Conservation (phyloP, 2,797 vertebrate species). For the Acanthurus leucopareius region DNA sequence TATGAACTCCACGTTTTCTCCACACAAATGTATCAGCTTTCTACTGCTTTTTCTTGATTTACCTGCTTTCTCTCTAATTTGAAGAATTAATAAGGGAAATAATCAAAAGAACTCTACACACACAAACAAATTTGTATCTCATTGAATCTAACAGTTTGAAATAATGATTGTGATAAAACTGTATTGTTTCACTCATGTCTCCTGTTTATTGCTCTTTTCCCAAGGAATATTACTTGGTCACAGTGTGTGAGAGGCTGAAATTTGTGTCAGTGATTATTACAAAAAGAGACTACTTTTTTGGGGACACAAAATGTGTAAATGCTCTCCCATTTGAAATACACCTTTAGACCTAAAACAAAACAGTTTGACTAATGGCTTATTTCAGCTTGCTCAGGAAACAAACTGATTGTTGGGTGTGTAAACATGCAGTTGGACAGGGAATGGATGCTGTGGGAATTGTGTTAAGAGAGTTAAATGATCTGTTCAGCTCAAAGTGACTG, state of each 20-base stretch:
- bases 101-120: constrained; percentile 29
- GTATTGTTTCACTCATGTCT: not conserved
- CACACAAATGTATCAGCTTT: constrained; percentile 34
- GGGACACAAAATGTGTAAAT: constrained; percentile 4
- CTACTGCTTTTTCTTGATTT: no score
- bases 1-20: constrained; percentile 60
- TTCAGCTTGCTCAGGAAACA: not conserved
- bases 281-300: not conserved
- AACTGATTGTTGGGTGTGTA: not conserved
- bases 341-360: constrained; percentile 45
- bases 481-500: constrained; percentile 18
- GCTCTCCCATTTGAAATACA: constrained; percentile 20
- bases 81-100: constrained; percentile 54
- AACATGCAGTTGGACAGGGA: not conserved
- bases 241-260: not conserved
- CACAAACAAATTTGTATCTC: not conserved
- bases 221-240: not conserved
- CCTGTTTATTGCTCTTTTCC: not conserved
- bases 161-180: not conserved
- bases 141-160: not conserved
- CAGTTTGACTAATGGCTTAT: not conserved
- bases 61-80: constrained; percentile 48
- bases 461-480: not conserved
- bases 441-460: not conserved
- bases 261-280: not conserved